Conservation (phyloP, 2,113 vertebrate species). For the Callocephalon fimbriatum region DNA sequence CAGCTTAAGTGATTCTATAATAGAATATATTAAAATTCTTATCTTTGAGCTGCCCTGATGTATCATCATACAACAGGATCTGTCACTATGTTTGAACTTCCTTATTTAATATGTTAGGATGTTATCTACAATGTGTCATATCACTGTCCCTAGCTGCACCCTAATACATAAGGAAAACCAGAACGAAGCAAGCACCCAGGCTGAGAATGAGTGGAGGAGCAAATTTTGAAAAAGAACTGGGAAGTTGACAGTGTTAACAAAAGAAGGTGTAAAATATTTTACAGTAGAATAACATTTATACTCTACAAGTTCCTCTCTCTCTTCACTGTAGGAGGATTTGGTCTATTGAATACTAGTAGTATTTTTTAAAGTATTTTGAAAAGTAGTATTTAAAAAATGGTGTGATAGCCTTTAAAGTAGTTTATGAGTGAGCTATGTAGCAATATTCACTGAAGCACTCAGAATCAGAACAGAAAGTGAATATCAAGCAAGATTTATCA, state of each 20-base stretch:
- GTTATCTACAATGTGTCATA: constrained; percentile 55
- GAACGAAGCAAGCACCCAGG: not conserved
- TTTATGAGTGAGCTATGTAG: not conserved
- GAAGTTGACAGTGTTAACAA: not conserved
- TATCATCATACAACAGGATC: constrained; percentile 64
- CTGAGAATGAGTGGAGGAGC: not conserved
- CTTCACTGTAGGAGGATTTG: not conserved
- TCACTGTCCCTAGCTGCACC: not conserved
- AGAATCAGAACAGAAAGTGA: not conserved
- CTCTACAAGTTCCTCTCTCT: not conserved
- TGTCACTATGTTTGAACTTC: constrained; percentile 63
- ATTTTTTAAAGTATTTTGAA: not conserved
- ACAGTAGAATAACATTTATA: not conserved
- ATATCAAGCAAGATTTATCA: not conserved
- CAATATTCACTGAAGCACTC: not conserved
- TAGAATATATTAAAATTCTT: constrained; percentile 66
- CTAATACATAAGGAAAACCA: not conserved
- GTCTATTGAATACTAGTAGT: not conserved
- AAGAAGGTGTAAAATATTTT: not conserved
- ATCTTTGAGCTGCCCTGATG: constrained; percentile 60
- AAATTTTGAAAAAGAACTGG: not conserved
- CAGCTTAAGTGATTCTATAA: constrained; percentile 65
- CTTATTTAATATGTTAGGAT: constrained; percentile 67
- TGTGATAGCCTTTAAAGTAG: not conserved
- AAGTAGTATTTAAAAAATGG: not conserved